Conservation (phyloP, 2,797 vertebrate species). For the Notoglanidium macrostoma region DNA sequence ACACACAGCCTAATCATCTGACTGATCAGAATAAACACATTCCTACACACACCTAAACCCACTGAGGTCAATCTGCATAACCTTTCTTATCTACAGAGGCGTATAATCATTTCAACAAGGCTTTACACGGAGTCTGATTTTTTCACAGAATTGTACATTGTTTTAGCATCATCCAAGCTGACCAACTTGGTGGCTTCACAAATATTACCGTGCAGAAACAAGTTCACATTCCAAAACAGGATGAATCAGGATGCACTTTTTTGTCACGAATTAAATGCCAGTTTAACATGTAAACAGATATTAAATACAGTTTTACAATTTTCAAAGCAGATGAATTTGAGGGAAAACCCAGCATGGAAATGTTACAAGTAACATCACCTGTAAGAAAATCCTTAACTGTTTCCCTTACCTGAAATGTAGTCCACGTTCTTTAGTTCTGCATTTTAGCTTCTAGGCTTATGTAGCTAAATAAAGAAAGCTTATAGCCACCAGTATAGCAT, state of each 20-base stretch:
- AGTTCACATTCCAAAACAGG: background rate
- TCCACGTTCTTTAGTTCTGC: background rate
- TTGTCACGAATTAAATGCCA: background rate
- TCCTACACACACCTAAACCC: background rate
- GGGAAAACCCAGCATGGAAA: background rate
- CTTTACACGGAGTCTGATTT: background rate
- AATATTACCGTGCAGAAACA: background rate
- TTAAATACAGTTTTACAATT: background rate
- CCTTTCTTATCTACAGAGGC: background rate
- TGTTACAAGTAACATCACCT: background rate
- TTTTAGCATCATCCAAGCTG: background rate
- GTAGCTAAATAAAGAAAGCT: background rate
- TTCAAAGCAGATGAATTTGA: background rate
- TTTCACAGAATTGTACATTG: background rate
- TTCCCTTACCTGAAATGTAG: background rate
- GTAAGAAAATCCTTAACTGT: background rate
- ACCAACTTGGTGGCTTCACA: background rate
- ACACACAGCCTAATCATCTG: background rate
- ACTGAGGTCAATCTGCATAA: background rate
- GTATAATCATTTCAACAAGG: background rate
- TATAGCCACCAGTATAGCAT: background rate
- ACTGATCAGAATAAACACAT: conserved; percentile 12
- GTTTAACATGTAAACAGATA: background rate
- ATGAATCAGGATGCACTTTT: background rate
- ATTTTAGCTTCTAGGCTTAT: background rate